A percentile compares a stretch with the other conserved stretches of the same genome.
phyloP scores from a whole-genome alignment of 2,797 vertebrate species.

The Esox masquinongy region DNA sequence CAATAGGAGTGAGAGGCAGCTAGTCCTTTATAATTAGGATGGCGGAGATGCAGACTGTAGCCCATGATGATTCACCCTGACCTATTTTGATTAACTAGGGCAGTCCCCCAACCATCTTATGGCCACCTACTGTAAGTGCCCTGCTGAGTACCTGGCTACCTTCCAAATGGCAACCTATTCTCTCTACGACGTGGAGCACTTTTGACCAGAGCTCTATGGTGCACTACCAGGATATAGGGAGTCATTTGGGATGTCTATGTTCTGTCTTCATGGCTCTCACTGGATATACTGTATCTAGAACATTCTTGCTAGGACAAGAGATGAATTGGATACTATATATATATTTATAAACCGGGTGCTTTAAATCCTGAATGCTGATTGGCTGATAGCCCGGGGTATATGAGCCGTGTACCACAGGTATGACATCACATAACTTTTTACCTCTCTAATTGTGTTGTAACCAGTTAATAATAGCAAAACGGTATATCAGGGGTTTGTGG shows the following conservation, averaged over 20 bases:
- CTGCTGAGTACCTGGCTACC: conserved; percentile 64
- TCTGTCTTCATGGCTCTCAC: not conserved
- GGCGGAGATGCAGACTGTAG: conserved; percentile 75
- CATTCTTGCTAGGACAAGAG: not conserved
- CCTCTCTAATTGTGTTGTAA: too few relatives aligned
- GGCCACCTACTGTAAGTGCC: conserved; percentile 62
- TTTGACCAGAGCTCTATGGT: not conserved
- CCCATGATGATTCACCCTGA: conserved; percentile 72
- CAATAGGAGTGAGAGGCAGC: conserved; percentile 40
- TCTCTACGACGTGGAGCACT: not conserved
- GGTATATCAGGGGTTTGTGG: too few relatives aligned
- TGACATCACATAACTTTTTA: too few relatives aligned
- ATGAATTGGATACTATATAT: not conserved
- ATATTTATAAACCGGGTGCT: too few relatives aligned
- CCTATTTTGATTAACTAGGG: conserved; percentile 83
- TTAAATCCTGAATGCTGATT: too few relatives aligned
- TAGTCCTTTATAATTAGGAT: conserved; percentile 76
- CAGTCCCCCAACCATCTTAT: conserved; percentile 67
- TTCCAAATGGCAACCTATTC: conserved; percentile 20
- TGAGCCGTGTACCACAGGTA: too few relatives aligned
- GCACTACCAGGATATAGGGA: not conserved
- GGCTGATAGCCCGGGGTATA: too few relatives aligned
- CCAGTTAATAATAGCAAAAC: too few relatives aligned
- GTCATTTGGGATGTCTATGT: not conserved
- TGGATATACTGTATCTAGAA: not conserved